Base-by-base conservation (phyloP, 1,140 invertebrate genomes). In the Drosophila orena region DNA sequence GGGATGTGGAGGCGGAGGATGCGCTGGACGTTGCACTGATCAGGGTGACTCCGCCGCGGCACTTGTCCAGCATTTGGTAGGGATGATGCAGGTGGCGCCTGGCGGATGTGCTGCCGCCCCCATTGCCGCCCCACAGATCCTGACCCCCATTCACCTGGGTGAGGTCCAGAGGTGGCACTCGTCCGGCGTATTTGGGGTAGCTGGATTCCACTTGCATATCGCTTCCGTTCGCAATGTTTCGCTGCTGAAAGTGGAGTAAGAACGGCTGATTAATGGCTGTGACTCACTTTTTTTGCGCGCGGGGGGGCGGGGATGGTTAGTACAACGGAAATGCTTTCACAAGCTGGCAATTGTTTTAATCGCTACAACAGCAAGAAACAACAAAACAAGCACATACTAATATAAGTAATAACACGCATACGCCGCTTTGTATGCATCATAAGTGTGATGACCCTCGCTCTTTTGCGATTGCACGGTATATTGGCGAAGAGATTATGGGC, bases 141-240 rank as follows among this genome's bases (percentile, higher is more conserved):
- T 88, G 84, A 43, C 57, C 58, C 1, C 50, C 85, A 37, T 79
- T 91, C 40, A 92, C 90, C 71, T 90, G 88, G 7, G 91, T 89
- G 2, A 92, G 68, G 53, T 92, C 91, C 27, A 92, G 50, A 6
- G 91, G 91, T 55, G 91, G 91, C 54, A 92, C 91, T 49, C 91
- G 91, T 77, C 90, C 91, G 64, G 89, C 80, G 49, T 91, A 92
- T 66, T 92, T 92, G 17, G 86, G 70, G 43, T 91, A 91, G 71
- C 77, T 90, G 55, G 90, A 76, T 60, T 92, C 91, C 44, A 92
- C 83, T 91, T 92, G 83, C 91, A 92, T 92, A 2, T 38, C 55
- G 27, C 22, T 22, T 30, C 11, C 30, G 57, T 50, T 44, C 46
- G 57, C 17, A 35, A 10, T 3, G 61, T 30, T 57, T n/a, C 30